Conservation (phyloP, 1,140 invertebrate genomes). For the Bombus haemorrhoidalis region DNA sequence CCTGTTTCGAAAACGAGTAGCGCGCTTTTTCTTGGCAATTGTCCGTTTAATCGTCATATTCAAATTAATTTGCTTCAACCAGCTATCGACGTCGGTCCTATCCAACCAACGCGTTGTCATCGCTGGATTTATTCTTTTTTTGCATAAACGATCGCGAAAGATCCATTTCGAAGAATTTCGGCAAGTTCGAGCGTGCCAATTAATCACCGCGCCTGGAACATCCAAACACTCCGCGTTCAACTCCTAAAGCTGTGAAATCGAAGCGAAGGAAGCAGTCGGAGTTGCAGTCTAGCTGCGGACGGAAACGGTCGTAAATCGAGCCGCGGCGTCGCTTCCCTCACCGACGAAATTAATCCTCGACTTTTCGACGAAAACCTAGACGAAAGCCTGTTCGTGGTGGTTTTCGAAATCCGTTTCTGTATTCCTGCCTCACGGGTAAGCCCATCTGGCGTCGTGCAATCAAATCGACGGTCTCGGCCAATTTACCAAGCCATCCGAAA, state of each 20-base stretch:
- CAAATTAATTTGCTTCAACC: not conserved
- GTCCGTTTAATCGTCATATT: not conserved
- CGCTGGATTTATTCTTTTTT: no score
- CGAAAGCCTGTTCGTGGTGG: no score
- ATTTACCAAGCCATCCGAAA: constrained; percentile 47
- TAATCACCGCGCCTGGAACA: no score
- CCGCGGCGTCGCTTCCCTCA: no score
- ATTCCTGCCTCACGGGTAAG: not conserved
- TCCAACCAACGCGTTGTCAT: no score
- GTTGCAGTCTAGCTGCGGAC: not conserved
- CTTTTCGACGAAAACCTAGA: not conserved
- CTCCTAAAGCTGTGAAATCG: no score
- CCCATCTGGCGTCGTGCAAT: constrained; percentile 51
- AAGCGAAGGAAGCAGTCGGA: not conserved
- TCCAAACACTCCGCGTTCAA: no score
- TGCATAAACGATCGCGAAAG: no score
- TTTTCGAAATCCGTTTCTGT: constrained; percentile 55
- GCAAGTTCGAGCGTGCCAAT: no score
- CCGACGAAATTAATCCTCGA: not conserved
- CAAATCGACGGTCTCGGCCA: constrained; percentile 40
- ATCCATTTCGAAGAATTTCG: no score
- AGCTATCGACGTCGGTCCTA: no score
- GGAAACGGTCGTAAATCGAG: not conserved
- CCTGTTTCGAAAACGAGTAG: no score
- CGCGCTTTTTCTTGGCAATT: accelerated